Base-by-base conservation (phyloP, 2,797 vertebrate genomes). In the Anisognathus igniventris region DNA sequence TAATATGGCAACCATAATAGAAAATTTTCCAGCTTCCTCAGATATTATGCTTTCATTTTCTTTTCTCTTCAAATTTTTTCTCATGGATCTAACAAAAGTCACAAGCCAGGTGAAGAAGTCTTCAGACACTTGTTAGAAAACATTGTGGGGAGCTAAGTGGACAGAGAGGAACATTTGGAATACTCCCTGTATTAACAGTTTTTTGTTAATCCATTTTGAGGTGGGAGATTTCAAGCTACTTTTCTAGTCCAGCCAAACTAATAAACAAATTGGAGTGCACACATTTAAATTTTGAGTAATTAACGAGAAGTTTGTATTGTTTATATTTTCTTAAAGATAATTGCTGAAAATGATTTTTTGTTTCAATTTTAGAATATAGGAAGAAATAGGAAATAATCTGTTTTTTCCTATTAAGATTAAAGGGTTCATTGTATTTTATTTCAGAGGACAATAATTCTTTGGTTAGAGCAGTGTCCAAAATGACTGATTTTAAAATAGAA, bases 151-250 rank as follows among this genome's bases (percentile, higher is more conserved):
- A 60, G 4, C 3, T 30, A 40, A 28, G 20, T 51, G 17, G 11
- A 60, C 21, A 51, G 10, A 56, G 40, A 19, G 19, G 82, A 82
- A 65, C 2, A 13, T 44, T 25, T 73, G 7, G 14, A 74, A 74
- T 51, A 45, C 4, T 51, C 1, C 2, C 4, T 37, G 10, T 37
- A 15, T 48, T 58, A 35, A 15, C 3, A 27, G 2, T 12, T 54
- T 30, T 28, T 60, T 47, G 4, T 56, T 37, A 77, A 88, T 50
- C 3, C 3, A 23, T 72, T 45, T 92, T 60, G 45, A 51, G 45
- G 10, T 67, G 7, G 5, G 19, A 67, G 2, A 50, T 40, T 58
- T 79, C 23, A 67, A 50, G 42, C 23, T 8, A 23, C 30, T 75
- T 88, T 60, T 64, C 40, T 19, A 44, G 6, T 78, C 17, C 14